Base-by-base conservation (phyloP, 2,113 vertebrate genomes). In the Chloebia gouldiae region DNA sequence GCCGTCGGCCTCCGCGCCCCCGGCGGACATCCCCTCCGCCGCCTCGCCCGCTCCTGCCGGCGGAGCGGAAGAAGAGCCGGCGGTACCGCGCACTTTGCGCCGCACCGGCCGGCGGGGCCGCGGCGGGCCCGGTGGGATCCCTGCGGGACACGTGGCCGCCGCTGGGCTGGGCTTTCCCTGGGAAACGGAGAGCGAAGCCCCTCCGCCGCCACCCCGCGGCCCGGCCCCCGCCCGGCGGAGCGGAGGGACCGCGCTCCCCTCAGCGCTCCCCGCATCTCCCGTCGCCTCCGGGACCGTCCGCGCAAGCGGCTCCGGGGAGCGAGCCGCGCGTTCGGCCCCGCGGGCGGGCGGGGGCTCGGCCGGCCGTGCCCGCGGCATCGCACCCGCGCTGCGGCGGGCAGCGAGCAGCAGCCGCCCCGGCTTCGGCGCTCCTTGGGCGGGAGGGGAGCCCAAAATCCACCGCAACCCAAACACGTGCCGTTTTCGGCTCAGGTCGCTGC, bases 341-440 rank as follows among this genome's bases (percentile, higher is more conserved):
- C 33, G 39, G 69, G 37, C 22, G 33, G 68, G 37, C 23, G 54
- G 72, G 64, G 20, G 13, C 56, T 51, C 37, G 45, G 64, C 30
- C 9, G 33, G 40, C 73, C 44, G 51, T 35, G 22, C 35, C 88
- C 56, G 69, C 40, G 7, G 90, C 44, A 57, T 9, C 80, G 64
- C 81, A 20, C 8, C 44, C 24, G 40, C 9, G 75, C 63, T 39
- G 80, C 63, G 23, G 25, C 51, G 23, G 37, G 44, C 44, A 1
- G 21, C 21, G 13, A 63, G 75, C 63, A 8, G 80, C 51, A 7
- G 21, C 80, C 10, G 40, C 51, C 21, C 16, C 19, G 3, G 7
- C 23, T 0, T 73, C 77, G 37, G 27, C 15, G 20, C 75, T 35
- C 3, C 1, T 0, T 1, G 49, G 13, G 54, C 7, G 42, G 31